Percentiles rank a stretch among this genome's conserved stretches.
phyloP scores from a whole-genome alignment of 37 sponge, comb jelly and placozoan genomes.

The Geodia barretti region DNA sequence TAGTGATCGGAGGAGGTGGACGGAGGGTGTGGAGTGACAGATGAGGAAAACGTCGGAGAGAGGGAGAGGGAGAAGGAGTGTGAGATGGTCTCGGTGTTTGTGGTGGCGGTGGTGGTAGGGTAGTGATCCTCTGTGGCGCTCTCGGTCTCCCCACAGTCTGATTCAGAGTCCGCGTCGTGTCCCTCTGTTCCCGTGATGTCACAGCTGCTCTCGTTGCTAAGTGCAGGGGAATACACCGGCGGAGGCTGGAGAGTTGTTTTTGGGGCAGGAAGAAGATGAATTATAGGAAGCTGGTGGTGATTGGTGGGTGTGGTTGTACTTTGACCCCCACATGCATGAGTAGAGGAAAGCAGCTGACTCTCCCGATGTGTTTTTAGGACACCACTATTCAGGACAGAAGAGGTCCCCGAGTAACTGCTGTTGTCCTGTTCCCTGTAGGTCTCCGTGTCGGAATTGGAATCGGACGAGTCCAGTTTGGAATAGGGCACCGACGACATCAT shows the following conservation, averaged over 20 bases:
- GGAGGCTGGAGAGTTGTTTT: not conserved
- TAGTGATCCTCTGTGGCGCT: constrained; percentile 8
- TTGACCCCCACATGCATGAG: not conserved
- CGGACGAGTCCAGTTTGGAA: constrained; percentile 30
- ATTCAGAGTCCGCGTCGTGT: constrained; percentile 32
- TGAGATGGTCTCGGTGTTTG: not conserved
- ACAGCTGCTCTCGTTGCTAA: constrained; percentile 33
- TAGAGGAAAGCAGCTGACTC: not conserved
- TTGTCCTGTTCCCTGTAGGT: not conserved
- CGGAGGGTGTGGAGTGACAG: not conserved
- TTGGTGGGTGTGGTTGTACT: too few species aligned
- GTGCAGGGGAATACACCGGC: not conserved
- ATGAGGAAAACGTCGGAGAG: not conserved
- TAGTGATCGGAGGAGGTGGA: not conserved
- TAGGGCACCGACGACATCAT: constrained; percentile 11
- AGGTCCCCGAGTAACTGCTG: not conserved
- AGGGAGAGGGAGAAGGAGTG: not conserved
- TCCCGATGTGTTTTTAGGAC: not conserved
- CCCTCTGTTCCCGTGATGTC: constrained; percentile 6
- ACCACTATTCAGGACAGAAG: not conserved
- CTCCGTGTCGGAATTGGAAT: constrained; percentile 6
- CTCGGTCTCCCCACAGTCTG: constrained; percentile 20
- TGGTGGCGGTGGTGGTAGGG: not conserved
- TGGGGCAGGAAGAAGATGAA: too few species aligned
- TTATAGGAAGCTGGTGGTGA: too few species aligned